Evolutionary conservation across 2,888 invertebrate species (phyloP).

Genomic region (Octodonta nipae): DNA sequence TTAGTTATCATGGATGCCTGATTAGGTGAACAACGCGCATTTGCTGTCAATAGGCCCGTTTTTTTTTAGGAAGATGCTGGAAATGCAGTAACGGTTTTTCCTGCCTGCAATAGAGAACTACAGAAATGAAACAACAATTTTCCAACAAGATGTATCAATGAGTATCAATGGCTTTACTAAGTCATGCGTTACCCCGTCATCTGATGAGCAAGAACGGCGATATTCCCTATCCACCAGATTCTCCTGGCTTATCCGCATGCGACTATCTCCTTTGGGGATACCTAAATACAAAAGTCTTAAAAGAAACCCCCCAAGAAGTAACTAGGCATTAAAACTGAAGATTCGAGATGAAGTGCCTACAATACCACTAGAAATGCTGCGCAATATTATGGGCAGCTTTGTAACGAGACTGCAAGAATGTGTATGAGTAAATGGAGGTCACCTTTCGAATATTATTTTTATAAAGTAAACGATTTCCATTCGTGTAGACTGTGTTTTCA

Average conservation of each 20-base stretch:
- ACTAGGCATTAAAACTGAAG: background rate
- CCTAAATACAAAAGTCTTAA: too few species aligned
- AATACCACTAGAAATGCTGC: constrained; percentile 4
- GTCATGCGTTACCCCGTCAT: constrained; percentile 1
- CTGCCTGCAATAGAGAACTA: background rate
- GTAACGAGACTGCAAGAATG: constrained; percentile 4
- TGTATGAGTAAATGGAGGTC: constrained; percentile 4
- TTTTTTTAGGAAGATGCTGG: background rate
- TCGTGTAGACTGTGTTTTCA: constrained; percentile 1
- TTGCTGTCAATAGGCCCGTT: background rate
- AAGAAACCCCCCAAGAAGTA: background rate
- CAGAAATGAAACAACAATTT: constrained; percentile 2
- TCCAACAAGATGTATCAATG: constrained; percentile 4
- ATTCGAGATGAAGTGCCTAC: constrained; percentile 4
- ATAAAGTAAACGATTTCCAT: constrained; percentile 2
- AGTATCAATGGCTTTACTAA: constrained; percentile 4
- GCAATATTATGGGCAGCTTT: constrained; percentile 4
- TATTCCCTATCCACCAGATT: background rate
- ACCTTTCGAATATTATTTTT: too few species aligned
- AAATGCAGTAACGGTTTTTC: constrained; percentile 1
- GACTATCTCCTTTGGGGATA: too few species aligned
- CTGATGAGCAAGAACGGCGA: too few species aligned
- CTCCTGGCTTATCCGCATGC: too few species aligned
- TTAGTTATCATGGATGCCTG: too few species aligned
- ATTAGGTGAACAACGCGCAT: too few species aligned